phyloP scores from a whole-genome alignment of 2,888 invertebrate genomes.

The Artemia sp. region DNA sequence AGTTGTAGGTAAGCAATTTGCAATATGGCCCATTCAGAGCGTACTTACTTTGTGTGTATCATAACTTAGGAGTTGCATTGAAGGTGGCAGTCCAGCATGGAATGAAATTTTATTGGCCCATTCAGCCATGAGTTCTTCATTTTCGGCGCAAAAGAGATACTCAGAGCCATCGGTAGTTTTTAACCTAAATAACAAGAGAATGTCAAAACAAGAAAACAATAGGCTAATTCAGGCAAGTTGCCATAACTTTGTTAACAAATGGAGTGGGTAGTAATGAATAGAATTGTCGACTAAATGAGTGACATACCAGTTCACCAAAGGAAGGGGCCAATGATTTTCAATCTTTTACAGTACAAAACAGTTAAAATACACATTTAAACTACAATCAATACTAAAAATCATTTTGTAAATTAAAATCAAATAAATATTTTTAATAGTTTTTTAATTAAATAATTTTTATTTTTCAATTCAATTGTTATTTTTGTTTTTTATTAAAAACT shows the following conservation, averaged over 20 bases:
- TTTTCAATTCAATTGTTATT: too few species aligned
- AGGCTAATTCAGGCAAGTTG: background rate
- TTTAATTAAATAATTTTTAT: too few species aligned
- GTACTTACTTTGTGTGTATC: constrained; percentile 44
- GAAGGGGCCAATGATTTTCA: too few species aligned
- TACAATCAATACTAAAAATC: too few species aligned
- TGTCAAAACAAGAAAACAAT: constrained; percentile 9
- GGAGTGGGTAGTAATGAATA: background rate
- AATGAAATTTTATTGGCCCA: constrained; percentile 85
- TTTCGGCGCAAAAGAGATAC: constrained; percentile 65
- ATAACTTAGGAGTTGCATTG: constrained; percentile 68
- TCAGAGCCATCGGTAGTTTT: constrained; percentile 76
- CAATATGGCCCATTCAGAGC: background rate
- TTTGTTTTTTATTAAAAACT: too few species aligned
- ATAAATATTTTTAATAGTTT: too few species aligned
- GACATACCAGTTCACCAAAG: too few species aligned
- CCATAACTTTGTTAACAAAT: background rate
- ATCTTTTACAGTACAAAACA: too few species aligned
- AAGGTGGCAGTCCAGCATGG: constrained; percentile 78
- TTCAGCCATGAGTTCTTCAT: constrained; percentile 56
- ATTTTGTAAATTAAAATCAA: too few species aligned
- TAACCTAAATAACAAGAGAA: constrained; percentile 39
- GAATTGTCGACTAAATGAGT: too few species aligned
- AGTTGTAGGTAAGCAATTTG: too few species aligned
- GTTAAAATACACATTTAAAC: too few species aligned